These are phyloP conservation scores for Setophaga coronata DNA, from an alignment of 2,113 vertebrate species.

Conservation along the genomic window DNA sequence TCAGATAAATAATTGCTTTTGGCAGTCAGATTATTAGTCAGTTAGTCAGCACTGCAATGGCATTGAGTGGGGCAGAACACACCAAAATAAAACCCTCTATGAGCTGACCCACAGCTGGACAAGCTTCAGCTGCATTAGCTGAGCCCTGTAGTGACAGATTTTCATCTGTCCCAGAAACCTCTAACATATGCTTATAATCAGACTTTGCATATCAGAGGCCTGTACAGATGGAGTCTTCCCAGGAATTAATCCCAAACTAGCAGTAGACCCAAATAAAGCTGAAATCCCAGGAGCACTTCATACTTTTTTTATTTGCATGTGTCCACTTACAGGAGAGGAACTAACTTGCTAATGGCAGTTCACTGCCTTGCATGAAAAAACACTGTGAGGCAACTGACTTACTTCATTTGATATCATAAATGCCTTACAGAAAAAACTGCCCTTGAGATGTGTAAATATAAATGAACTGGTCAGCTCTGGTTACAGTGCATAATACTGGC, in stretches of 20 bases:
- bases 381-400: neutral
- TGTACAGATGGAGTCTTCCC: conserved; percentile 39
- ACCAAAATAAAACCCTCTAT: neutral
- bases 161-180: conserved; percentile 28
- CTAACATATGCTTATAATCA: conserved; percentile 51
- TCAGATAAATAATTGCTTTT: neutral
- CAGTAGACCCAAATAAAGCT: conserved; percentile 22
- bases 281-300: neutral
- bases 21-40: neutral
- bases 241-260: conserved; percentile 39
- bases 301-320: neutral
- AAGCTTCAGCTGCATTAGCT: neutral
- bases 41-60: neutral
- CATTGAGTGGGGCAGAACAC: neutral
- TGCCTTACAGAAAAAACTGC: neutral
- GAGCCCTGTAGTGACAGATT: neutral
- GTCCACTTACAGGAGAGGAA: neutral
- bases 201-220: neutral
- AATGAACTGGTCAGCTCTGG: neutral
- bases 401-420: neutral
- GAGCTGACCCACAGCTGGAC: conserved; percentile 12
- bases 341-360: neutral
- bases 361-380: neutral
- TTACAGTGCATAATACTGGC: neutral
- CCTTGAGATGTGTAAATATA: neutral